Conservation (phyloP, 2,797 vertebrate species). For the Microctenopoma stevenorrisi region DNA sequence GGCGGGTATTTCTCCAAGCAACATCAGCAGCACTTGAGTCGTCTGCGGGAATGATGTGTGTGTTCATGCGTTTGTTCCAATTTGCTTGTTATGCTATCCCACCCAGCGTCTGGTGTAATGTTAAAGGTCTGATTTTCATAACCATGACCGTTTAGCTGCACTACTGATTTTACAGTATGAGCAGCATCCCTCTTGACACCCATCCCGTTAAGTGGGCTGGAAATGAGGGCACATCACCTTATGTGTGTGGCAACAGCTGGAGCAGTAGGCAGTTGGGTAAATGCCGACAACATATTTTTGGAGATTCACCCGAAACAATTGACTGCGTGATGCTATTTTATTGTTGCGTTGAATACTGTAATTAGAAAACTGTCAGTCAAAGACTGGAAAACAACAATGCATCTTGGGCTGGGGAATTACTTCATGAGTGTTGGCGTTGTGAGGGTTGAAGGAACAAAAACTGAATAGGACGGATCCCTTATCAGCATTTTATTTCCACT, state of each 20-base stretch:
- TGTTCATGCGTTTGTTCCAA: slow-evolving; percentile 18
- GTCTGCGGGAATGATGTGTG: slow-evolving; percentile 13
- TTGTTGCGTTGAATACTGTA: slow-evolving; percentile 70
- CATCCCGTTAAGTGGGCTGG: slow-evolving; percentile 38
- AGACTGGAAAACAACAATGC: slow-evolving; percentile 67
- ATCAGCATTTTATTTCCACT: slow-evolving; percentile 62
- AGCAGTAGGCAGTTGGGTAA: slow-evolving; percentile 39
- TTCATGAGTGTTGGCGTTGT: slow-evolving; percentile 43
- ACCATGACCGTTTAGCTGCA: slow-evolving; percentile 5
- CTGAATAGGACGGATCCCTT: slow-evolving; percentile 66
- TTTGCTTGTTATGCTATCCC: slow-evolving; percentile 25
- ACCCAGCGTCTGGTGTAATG: slow-evolving; percentile 23
- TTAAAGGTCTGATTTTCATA: slow-evolving; percentile 38
- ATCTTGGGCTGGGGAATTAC: slow-evolving; percentile 37
- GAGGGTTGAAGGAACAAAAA: slow-evolving; percentile 47
- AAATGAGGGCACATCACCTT: slow-evolving; percentile 42
- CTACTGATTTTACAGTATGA: slow-evolving; percentile 26
- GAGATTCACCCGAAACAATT: slow-evolving; percentile 68
- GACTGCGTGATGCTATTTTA: slow-evolving; percentile 61
- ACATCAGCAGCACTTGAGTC: slow-evolving; percentile 3
- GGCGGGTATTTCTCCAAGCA: background rate
- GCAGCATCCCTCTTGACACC: slow-evolving; percentile 16
- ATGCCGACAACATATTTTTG: slow-evolving; percentile 40
- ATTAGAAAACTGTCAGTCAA: slow-evolving; percentile 77
- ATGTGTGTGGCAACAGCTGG: slow-evolving; percentile 57